Evolutionary conservation across 2,888 invertebrate genomes (phyloP), one percentile per base, ranked within the genome.

Genomic region (Trisateles emortualis): DNA sequence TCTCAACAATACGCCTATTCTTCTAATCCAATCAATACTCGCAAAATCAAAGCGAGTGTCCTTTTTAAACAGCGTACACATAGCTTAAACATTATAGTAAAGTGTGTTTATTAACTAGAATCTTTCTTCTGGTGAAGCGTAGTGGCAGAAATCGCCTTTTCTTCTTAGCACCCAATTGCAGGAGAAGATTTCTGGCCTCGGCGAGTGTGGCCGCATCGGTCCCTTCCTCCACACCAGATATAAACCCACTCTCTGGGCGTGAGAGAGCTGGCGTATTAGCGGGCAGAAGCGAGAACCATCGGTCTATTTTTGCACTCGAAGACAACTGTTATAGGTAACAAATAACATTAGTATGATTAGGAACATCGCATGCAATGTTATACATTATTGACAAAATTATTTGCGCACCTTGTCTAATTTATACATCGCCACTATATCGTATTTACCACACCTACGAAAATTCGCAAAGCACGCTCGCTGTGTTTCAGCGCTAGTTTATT

Each of bases 231-330:
- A 95, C 94, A 19, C 95, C 95, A 16, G 95, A 96, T 29, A 96
- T 94, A 84, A 96, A 96, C 9, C 96, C 96, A 79, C 96, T 96
- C 83, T 96, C 96, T 0, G 96, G 96, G 8, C 96, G 93, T 8
- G 96, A 96, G 52, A 95, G 89, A 11, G 95, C 94, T 13, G 93
- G 86, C 9, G 94, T 92, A 32, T 79, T 78, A 17, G 83, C 71
- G 14, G 94, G 95, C 67, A 96, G 90, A 64, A 96, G 94, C 60
- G 96, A 96, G 83, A 97, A 96, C 96, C 96, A 97, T 43, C 96
- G 94, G 76, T 96, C 96, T 76, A 96, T 96, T 91, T 96, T 96
- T 57, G 96, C 96, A 61, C 95, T 94, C 49, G 96, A 95, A 69
- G 95, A 96, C 78, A 96, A 92, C 96, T 96, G 91, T 60, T 56